Base-by-base conservation (phyloP, 2,797 vertebrate species). In the Sandelia bainsii region DNA sequence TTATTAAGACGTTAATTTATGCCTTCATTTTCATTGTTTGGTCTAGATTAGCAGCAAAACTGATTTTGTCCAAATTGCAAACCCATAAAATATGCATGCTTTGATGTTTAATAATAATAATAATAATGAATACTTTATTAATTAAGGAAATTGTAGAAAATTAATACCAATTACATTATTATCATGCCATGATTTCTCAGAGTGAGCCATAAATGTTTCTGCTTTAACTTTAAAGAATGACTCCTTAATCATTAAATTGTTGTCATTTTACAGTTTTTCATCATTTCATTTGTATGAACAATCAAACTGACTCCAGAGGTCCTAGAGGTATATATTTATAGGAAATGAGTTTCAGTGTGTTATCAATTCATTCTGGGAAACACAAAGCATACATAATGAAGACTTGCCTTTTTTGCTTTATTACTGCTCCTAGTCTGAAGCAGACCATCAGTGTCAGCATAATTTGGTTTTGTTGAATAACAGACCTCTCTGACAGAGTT, bases 401-500 rank as follows among this genome's bases (percentile, higher is more conserved):
- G 83, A 83, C 83, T 58, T 78, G 69, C 77, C 66, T 78, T 86
- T 89, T 78, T 85, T 80, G 59, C 78, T 88, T 81, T 80, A 80
- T 87, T 85, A 89, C 82, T 84, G 80, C 81, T 84, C 66, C 65
- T 57, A 46, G 84, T 81, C 84, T 86, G 76, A 79, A 70, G 59
- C 79, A 84, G 82, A 81, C 84, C 81, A 83, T 92, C 74, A 77
- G 67, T 87, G 86, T 89, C 87, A 75, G 78, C 72, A 84, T 90
- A 89, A 91, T 92, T 84, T 88, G 82, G 78, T 91, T 91, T 84
- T 80, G 75, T 81, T 85, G 82, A 91, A 88, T 90, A 85, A 87
- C 82, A 86, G 81, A 82, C 73, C 73, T 81, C 78, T 29, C 34
- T 81, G 78, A 71, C 83, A 40, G 58, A 72, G 69, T 83, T 83